Base-by-base conservation (phyloP, 2,797 vertebrate species). In the Muscicapa striata region DNA sequence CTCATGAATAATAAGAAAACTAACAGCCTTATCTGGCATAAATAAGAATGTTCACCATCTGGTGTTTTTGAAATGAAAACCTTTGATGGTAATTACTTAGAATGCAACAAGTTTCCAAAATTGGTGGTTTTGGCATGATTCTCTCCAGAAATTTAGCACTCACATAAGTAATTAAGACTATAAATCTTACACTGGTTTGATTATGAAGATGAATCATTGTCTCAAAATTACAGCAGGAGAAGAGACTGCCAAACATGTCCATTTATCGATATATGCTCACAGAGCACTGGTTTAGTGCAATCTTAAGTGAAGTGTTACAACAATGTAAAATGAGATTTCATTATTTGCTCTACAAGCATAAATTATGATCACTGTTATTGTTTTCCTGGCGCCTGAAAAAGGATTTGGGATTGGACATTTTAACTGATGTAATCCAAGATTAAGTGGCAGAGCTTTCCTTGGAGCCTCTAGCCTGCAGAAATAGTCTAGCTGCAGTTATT, bases 341-440 rank as follows among this genome's bases (percentile, higher is more conserved):
- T 55, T 5, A 95, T 94, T 96, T 92, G 59, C 78, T 95, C 83
- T 85, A 74, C 79, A 91, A 90, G 43, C 80, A 87, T 89, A 90
- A 95, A 74, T 91, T 92, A 73, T 52, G 61, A 67, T 80, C 89
- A 84, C 22, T 80, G 93, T 86, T 94, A 84, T 57, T 96, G 92
- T 91, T 95, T 93, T 92, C 59, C 58, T 95, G 85, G 90, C 30
- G 59, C 90, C 95, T 96, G 91, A 89, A 93, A 81, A 83, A 64
- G 84, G 74, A 90, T 90, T 96, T 90, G 73, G 79, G 88, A 93
- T 95, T 86, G 90, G 67, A 93, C 86, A 45, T 94, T 76, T 67
- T 62, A 89, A 94, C 90, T 92, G 91, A 96, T 96, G 94, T 86
- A 96, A 92, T 91, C 84, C 82, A 96, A 96, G 91, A 95, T 95